Evolutionary conservation across 1,140 invertebrate species (phyloP).

Genomic region (Formica selysi): DNA sequence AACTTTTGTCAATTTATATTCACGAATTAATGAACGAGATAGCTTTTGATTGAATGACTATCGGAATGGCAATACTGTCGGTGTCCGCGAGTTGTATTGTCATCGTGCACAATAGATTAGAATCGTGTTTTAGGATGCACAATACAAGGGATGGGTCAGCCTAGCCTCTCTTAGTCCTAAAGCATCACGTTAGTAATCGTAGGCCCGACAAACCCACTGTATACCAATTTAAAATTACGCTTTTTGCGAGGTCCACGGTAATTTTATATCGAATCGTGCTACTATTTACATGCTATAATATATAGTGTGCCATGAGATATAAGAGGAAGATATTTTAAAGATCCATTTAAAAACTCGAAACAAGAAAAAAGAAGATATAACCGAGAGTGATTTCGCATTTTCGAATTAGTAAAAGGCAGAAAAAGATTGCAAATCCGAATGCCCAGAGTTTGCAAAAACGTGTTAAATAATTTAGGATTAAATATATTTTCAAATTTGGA

Average conservation of each 20-base stretch:
- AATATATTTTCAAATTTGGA: background rate
- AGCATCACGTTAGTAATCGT: constrained; percentile 9
- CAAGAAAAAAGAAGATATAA: background rate
- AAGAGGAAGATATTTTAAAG: background rate
- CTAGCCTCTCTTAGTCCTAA: constrained; percentile 58
- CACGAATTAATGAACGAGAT: background rate
- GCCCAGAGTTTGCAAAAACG: background rate
- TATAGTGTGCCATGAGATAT: background rate
- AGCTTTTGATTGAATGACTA: background rate
- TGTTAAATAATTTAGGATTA: background rate
- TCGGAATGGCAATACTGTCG: constrained; percentile 2
- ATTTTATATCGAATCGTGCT: background rate
- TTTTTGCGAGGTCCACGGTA: background rate
- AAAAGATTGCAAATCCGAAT: background rate
- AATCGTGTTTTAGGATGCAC: constrained; percentile 64
- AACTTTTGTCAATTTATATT: background rate
- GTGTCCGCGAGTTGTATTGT: constrained; percentile 64
- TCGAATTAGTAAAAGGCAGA: background rate
- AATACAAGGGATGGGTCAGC: constrained; percentile 70
- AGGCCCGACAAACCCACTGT: constrained; percentile 26
- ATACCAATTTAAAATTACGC: background rate
- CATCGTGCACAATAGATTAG: constrained; percentile 61
- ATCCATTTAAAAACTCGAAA: background rate
- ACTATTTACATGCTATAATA: background rate
- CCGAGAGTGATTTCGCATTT: background rate